Conservation (phyloP, 2,113 vertebrate species). For the Atrichornis clamosus region DNA sequence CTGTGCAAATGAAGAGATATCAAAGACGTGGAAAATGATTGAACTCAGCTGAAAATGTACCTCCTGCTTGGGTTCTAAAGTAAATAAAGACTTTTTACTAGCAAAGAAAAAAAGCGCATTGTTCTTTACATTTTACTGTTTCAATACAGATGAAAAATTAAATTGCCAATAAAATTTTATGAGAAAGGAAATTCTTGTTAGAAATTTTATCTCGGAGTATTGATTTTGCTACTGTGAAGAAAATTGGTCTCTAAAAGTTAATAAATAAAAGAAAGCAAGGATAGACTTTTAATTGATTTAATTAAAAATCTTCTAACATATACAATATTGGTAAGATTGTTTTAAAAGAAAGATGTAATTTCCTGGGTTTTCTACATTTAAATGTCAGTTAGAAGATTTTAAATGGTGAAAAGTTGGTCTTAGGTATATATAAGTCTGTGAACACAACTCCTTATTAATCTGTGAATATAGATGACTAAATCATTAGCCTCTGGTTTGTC, state of each 20-base stretch:
- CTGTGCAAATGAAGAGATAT: slow-evolving; percentile 41
- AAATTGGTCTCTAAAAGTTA: slow-evolving; percentile 17
- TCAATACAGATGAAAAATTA: slow-evolving; percentile 17
- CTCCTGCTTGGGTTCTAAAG: slow-evolving; percentile 63
- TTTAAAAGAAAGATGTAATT: background rate
- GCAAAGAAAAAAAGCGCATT: background rate
- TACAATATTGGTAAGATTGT: background rate
- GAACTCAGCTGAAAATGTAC: slow-evolving; percentile 63
- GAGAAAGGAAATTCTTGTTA: slow-evolving; percentile 30
- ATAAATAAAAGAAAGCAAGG: slow-evolving; percentile 16
- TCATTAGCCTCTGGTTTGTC: background rate
- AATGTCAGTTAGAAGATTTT: background rate
- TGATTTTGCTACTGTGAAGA: slow-evolving; percentile 26
- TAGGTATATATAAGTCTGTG: background rate
- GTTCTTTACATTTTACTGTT: slow-evolving; percentile 6
- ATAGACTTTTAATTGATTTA: slow-evolving; percentile 2
- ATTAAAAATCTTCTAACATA: background rate
- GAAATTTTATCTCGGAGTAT: slow-evolving; percentile 26
- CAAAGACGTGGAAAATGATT: slow-evolving; percentile 62
- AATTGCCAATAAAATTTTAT: slow-evolving; percentile 29
- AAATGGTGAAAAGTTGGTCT: background rate
- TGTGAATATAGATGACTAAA: background rate
- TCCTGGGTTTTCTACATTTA: background rate
- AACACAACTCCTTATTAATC: background rate
- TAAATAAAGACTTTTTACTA: slow-evolving; percentile 61